These are phyloP conservation scores for Odontesthes bonariensis DNA, from an alignment of 2,113 vertebrate genomes.

Conservation along the genomic window DNA sequence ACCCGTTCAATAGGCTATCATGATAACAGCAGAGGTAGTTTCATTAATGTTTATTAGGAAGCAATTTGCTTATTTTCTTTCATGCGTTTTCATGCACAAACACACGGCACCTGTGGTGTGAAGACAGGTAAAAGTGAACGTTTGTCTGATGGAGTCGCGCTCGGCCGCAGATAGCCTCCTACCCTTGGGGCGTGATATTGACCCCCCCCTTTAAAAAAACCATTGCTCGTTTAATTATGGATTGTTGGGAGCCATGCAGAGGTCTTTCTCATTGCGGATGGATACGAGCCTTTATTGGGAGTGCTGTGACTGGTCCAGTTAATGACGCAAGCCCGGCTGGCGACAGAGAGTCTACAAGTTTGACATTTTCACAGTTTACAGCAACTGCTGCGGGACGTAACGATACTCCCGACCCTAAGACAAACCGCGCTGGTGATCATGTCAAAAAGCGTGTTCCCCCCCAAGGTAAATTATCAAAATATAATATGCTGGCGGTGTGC, in stretches of 20 bases:
- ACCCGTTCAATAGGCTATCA: too few species aligned
- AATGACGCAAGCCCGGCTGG: constrained; percentile 87
- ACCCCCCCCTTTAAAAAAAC: too few species aligned
- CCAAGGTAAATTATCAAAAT: constrained; percentile 44
- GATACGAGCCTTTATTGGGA: constrained; percentile 80
- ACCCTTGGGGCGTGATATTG: too few species aligned
- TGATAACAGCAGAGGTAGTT: too few species aligned
- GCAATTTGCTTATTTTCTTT: background rate
- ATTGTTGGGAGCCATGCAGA: constrained; percentile 10
- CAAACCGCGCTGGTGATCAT: constrained; percentile 47
- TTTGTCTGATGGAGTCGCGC: too few species aligned
- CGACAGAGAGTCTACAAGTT: constrained; percentile 88
- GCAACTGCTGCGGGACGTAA: constrained; percentile 84
- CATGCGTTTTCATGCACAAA: background rate
- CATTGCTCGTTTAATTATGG: background rate
- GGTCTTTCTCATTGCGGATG: constrained; percentile 79
- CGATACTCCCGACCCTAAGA: constrained; percentile 69
- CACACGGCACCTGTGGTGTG: constrained; percentile 44
- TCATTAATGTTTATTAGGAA: too few species aligned
- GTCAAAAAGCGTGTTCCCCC: background rate
- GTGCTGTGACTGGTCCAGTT: constrained; percentile 83
- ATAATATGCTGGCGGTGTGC: background rate
- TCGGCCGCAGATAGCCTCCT: too few species aligned
- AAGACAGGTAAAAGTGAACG: background rate
- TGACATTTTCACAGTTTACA: constrained; percentile 89